phyloP scores from a whole-genome alignment of 30 jellyfish, hydroid and myxozoan species.

The Clytia hemisphaerica region DNA sequence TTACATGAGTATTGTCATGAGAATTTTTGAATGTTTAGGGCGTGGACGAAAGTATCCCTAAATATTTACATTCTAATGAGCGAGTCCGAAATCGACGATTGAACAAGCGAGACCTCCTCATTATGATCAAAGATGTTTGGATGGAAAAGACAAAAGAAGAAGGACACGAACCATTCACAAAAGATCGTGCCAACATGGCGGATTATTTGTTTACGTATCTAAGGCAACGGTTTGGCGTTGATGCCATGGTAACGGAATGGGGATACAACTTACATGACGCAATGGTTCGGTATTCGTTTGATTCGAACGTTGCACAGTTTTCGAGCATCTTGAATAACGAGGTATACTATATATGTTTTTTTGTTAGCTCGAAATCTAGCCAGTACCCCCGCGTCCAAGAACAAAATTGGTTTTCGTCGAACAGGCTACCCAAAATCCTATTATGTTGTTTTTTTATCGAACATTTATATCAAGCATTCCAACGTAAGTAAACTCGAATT shows the following conservation, averaged over 20 bases:
- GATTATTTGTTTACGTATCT: conserved; percentile 46
- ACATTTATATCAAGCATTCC: neutral
- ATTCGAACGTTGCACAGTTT: conserved; percentile 46
- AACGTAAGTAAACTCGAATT: too few species aligned
- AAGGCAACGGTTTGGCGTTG: conserved; percentile 45
- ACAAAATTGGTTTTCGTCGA: neutral
- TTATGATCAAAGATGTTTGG: conserved; percentile 81
- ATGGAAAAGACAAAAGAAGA: conserved; percentile 38
- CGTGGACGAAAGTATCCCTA: conserved; percentile 49
- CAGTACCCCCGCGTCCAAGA: neutral
- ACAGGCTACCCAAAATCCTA: neutral
- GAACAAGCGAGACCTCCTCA: conserved; percentile 59
- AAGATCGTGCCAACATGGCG: conserved; percentile 21
- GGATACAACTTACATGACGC: conserved; percentile 92
- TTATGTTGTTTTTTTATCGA: neutral
- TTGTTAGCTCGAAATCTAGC: neutral
- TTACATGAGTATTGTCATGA: neutral
- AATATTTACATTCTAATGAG: conserved; percentile 61
- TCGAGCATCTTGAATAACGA: conserved; percentile 38
- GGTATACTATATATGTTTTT: conserved; percentile 24
- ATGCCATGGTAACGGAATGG: conserved; percentile 73
- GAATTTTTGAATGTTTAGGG: conserved; percentile 23
- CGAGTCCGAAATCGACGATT: conserved; percentile 63
- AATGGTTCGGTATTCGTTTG: conserved; percentile 58
- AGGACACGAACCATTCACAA: conserved; percentile 15